Evolutionary conservation across 2,113 vertebrate species (phyloP).

Genomic region (Egretta garzetta): DNA sequence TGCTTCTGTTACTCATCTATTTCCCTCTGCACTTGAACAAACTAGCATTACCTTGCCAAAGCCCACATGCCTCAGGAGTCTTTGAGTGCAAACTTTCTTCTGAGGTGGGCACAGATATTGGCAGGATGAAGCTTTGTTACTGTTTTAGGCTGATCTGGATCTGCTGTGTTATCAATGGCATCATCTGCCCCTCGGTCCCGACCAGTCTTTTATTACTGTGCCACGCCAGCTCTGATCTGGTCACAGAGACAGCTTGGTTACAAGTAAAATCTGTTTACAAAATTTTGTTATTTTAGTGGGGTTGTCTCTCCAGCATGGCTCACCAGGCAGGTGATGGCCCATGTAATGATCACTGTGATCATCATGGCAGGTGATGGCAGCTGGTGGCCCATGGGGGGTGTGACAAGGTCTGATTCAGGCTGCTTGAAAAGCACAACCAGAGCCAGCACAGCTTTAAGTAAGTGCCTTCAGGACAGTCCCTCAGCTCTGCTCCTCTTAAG

Average conservation of each 20-base stretch:
- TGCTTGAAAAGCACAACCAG: background rate
- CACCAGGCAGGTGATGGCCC: background rate
- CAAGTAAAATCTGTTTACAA: background rate
- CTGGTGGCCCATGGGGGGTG: rapidly evolving
- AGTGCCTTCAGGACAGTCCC: background rate
- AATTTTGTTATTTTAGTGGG: background rate
- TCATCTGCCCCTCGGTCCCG: rapidly evolving
- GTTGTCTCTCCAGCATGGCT: background rate
- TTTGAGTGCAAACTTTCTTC: background rate
- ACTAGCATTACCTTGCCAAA: background rate
- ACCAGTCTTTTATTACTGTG: background rate
- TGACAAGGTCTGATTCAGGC: background rate
- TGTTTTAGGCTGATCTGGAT: background rate
- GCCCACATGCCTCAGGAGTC: background rate
- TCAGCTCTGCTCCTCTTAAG: background rate
- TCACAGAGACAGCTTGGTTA: background rate
- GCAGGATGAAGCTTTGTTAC: background rate
- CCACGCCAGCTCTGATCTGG: background rate
- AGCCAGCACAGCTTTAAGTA: background rate
- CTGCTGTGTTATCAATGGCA: background rate
- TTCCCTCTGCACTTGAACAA: background rate
- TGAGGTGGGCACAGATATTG: background rate
- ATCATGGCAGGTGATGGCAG: background rate
- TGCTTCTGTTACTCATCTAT: background rate
- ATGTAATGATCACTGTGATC: too few species aligned